Percentiles rank a stretch among this genome's conserved stretches.
Evolutionary conservation across 2,797 vertebrate species (phyloP).

Genomic region (Gymnodraco acuticeps): DNA sequence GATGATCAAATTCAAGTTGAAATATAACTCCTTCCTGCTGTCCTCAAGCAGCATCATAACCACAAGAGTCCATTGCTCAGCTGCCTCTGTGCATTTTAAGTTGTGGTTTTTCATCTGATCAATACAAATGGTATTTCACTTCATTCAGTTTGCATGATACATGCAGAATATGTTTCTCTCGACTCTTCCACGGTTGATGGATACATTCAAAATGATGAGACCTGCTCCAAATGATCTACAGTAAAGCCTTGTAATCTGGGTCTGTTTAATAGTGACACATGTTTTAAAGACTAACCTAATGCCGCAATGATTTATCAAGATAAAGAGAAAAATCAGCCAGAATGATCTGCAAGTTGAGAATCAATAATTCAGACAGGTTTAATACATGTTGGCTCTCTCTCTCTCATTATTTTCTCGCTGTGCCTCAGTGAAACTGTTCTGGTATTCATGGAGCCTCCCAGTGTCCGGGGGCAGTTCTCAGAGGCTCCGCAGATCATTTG

Average conservation of each 20-base stretch:
- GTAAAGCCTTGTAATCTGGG: constrained; percentile 16
- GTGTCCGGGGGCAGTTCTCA: constrained; percentile 41
- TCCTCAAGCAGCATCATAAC: neutral
- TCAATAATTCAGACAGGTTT: constrained; percentile 69
- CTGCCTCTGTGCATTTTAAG: neutral
- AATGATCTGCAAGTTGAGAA: constrained; percentile 36
- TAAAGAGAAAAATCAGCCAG: constrained; percentile 1
- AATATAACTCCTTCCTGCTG: neutral
- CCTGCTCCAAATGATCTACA: constrained; percentile 21
- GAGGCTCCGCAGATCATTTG: constrained; percentile 33
- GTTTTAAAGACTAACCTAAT: constrained; percentile 25
- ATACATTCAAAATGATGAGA: constrained; percentile 10
- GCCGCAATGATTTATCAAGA: constrained; percentile 23
- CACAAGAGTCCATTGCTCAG: neutral
- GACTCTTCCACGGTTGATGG: constrained; percentile 2
- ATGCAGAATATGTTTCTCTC: constrained; percentile 19
- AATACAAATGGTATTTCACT: constrained; percentile 9
- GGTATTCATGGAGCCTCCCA: constrained; percentile 62
- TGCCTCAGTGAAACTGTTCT: constrained; percentile 38
- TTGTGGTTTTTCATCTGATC: constrained; percentile 19
- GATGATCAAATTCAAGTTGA: neutral
- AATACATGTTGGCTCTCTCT: constrained; percentile 51
- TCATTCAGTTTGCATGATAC: constrained; percentile 13
- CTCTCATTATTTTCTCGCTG: constrained; percentile 14
- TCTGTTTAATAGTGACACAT: constrained; percentile 8